These are phyloP conservation scores for Tonatia bakeri DNA, from an alignment of 2,113 vertebrate genomes.

Conservation along the genomic window DNA sequence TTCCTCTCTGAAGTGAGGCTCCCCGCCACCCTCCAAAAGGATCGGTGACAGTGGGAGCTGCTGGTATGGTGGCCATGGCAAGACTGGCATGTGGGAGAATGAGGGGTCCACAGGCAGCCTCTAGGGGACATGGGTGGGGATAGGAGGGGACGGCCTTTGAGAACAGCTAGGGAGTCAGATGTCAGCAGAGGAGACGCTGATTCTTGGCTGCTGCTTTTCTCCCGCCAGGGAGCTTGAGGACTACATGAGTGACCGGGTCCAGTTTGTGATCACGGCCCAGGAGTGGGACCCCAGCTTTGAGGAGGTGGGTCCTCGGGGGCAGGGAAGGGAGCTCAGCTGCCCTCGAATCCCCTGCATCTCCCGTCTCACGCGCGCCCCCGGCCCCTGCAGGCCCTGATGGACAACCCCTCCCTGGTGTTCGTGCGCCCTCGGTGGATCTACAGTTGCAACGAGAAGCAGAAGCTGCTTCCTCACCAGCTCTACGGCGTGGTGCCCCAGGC, in stretches of 20 bases:
- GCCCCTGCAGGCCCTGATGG: conserved; percentile 86
- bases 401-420: conserved; percentile 88
- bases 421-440: conserved; percentile 92
- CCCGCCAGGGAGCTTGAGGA: conserved; percentile 85
- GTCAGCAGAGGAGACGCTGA: background rate
- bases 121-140: background rate
- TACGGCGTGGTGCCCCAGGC: conserved; percentile 86
- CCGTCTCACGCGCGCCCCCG: accelerated
- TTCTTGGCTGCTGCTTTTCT: background rate
- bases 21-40: background rate
- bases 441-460: conserved; percentile 88
- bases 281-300: conserved; percentile 91
- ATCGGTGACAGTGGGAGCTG: background rate
- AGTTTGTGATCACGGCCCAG: conserved; percentile 91
- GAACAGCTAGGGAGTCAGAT: background rate
- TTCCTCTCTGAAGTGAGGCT: background rate
- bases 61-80: background rate
- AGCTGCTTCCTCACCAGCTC: conserved; percentile 89
- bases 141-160: background rate
- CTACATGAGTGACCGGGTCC: conserved; percentile 92
- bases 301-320: conserved; percentile 81
- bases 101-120: background rate
- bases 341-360: accelerated
- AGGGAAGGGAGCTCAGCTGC: background rate
- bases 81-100: background rate